phyloP scores from a whole-genome alignment of 2,797 vertebrate species.

The Enteromius thamalakanensis region DNA sequence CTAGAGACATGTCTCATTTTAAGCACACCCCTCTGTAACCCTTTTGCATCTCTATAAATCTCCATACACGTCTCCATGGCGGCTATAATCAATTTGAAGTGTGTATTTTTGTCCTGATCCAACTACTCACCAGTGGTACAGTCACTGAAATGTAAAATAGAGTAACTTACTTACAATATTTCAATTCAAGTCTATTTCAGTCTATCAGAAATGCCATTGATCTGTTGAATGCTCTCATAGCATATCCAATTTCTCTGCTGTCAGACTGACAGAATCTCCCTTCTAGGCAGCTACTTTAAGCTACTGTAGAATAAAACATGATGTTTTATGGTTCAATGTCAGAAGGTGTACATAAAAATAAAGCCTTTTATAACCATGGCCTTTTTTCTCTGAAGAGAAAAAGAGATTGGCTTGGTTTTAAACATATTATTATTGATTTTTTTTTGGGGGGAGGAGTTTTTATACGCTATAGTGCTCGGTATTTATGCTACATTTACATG shows the following conservation, averaged over 20 bases:
- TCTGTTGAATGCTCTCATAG: conserved; percentile 13
- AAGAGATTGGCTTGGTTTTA: background rate
- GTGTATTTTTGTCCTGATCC: background rate
- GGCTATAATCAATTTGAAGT: conserved; percentile 1
- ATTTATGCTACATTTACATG: background rate
- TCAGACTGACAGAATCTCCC: conserved; percentile 5
- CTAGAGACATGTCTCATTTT: background rate
- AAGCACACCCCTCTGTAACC: background rate
- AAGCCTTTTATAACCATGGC: background rate
- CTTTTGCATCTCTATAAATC: conserved; percentile 3
- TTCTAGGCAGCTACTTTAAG: background rate
- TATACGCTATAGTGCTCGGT: background rate
- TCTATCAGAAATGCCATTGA: conserved; percentile 18
- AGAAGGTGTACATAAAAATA: background rate
- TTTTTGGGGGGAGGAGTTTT: background rate
- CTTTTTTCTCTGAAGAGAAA: background rate
- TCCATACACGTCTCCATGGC: background rate
- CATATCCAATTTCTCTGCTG: conserved; percentile 13
- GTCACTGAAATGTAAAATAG: background rate
- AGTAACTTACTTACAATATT: conserved; percentile 1
- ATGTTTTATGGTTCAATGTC: background rate
- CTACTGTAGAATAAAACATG: conserved; percentile 14
- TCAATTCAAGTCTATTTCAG: conserved; percentile 3
- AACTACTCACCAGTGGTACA: background rate
- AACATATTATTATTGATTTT: background rate